phyloP scores from a whole-genome alignment of 2,113 vertebrate species.

The Gadus macrocephalus region DNA sequence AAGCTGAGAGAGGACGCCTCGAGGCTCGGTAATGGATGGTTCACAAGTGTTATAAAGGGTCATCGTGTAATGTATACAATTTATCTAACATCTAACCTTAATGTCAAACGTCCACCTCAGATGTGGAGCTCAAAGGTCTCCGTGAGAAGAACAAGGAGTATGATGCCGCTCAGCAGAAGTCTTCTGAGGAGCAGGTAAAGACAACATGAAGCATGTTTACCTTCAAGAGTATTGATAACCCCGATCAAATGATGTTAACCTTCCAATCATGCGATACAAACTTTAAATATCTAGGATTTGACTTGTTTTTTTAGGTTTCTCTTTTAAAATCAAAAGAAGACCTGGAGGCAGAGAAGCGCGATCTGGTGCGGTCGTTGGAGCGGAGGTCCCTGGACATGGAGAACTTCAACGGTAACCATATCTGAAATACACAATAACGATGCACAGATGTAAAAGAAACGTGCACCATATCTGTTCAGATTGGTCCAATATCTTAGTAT shows the following conservation, averaged over 20 bases:
- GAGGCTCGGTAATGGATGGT: conserved; percentile 76
- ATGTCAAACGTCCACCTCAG: conserved; percentile 53
- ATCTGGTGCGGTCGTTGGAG: conserved; percentile 86
- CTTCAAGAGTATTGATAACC: neutral
- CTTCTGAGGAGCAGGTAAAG: conserved; percentile 75
- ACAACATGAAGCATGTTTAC: neutral
- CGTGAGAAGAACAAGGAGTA: conserved; percentile 82
- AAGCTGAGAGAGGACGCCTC: conserved; percentile 78
- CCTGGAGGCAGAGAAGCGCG: conserved; percentile 89
- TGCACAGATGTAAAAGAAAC: neutral
- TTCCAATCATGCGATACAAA: neutral
- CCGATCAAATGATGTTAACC: neutral
- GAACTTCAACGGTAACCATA: conserved; percentile 77
- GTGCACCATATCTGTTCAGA: neutral
- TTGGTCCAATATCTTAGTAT: too few relatives aligned
- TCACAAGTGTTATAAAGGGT: neutral
- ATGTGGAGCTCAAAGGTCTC: conserved; percentile 74
- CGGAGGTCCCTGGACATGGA: conserved; percentile 86
- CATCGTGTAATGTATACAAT: neutral
- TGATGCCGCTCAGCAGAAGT: conserved; percentile 72
- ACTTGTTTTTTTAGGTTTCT: conserved; percentile 64
- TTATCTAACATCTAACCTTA: neutral
- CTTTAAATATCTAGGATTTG: too few relatives aligned
- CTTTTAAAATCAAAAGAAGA: conserved; percentile 86
- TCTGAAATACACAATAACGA: neutral